Evolutionary conservation across 2,888 invertebrate genomes (phyloP), one percentile per base, ranked within the genome.

Genomic region (Morpho helenor): DNA sequence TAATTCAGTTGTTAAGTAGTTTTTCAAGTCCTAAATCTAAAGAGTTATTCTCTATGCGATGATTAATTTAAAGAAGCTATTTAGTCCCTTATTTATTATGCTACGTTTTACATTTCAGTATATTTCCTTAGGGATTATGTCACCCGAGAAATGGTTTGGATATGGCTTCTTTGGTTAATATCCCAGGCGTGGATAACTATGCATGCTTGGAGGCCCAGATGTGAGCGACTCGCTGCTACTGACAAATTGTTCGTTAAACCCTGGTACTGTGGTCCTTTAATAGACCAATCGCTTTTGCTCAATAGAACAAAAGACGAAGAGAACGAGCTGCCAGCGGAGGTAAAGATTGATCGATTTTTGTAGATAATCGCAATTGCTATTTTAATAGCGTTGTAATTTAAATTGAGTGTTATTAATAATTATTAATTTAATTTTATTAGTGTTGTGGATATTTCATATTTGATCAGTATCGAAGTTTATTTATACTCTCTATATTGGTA

Each of bases 171-270:
- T 7, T 96, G 96, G 95, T 87, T 96, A 71, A 74, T 95, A 2
- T 96, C 97, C 0, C 97, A 98, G 80, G 91, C 94, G 0, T 98
- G 98, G 96, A 94, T 97, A 43, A 95, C 96, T 0, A 80, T 94
- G 55, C 97, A 98, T 77, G 92, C 97, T 55, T 98, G 98, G 98
- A 92, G 91, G 56, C 96, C 97, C 1, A 93, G 93, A 59, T 95
- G 95, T 70, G 96, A 97, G 76, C 93, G 96, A 68, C 92, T 98
- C 66, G 96, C 97, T 0, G 92, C 94, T 45, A 95, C 97, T 0
- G 97, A 97, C 75, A 95, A 94, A 76, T 85, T 98, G 48, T 98
- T 97, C 77, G 93, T 95, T 6, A 93, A 93, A 62, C 96, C 97
- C 2, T 95, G 96, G 93, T 98, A 97, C 82, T 94, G 94, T 72